Percentiles rank a stretch among this genome's conserved stretches.
Conservation (phyloP, 2,888 invertebrate species). For the Acleris literana region DNA sequence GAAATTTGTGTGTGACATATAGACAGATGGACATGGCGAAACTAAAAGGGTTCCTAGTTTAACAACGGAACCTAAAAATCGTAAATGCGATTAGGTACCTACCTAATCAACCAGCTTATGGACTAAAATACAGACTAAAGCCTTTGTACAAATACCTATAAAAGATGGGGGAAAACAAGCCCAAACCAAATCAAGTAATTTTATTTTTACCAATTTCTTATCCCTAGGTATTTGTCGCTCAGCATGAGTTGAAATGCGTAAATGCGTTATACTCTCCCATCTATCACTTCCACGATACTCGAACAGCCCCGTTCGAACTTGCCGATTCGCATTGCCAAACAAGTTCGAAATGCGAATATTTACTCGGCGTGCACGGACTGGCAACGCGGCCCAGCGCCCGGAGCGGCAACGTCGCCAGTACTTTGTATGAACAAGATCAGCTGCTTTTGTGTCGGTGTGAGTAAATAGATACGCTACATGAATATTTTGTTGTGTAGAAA, state of each 20-base stretch:
- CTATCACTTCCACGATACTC: constrained; percentile 34
- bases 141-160: not conserved
- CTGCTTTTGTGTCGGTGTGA: constrained; percentile 26
- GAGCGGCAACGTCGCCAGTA: constrained; percentile 48
- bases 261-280: constrained; percentile 35
- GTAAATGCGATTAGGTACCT: not conserved
- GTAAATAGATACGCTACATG: constrained; percentile 10
- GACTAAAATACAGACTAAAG: not conserved
- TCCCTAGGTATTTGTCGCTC: constrained; percentile 27
- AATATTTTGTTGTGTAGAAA: constrained; percentile 26
- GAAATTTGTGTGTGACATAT: no score
- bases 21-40: no score
- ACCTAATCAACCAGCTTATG: no score
- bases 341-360: constrained; percentile 65
- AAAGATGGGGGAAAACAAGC: not conserved
- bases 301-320: constrained; percentile 16
- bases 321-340: constrained; percentile 64
- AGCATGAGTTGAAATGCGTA: constrained; percentile 29
- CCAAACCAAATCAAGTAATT: constrained; percentile 1
- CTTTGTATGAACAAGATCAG: constrained; percentile 35
- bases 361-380: constrained; percentile 55
- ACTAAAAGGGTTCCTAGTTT: no score
- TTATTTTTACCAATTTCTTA: constrained; percentile 22
- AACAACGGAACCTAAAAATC: no score
- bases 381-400: constrained; percentile 54